Evolutionary conservation across 2,888 invertebrate species (phyloP).

Genomic region (Andrena camellia): DNA sequence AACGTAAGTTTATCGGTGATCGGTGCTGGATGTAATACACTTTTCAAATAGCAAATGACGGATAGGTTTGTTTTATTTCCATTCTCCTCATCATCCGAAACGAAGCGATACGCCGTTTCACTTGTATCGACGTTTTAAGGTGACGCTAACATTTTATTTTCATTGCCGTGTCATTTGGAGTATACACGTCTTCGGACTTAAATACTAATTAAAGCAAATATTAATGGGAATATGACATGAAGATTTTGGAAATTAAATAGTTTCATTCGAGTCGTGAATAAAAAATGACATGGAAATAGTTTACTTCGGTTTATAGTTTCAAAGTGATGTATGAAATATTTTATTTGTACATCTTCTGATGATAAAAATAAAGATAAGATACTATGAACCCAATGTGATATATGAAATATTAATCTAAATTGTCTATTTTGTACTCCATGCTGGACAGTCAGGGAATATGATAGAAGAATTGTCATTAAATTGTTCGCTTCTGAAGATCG

Average conservation of each 20-base stretch:
- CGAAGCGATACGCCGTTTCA: background rate
- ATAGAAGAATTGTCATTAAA: background rate
- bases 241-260: background rate
- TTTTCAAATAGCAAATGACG: slow-evolving; percentile 3
- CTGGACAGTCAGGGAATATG: background rate
- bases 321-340: background rate
- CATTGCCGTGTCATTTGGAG: background rate
- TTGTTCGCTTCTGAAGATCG: background rate
- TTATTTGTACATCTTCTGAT: background rate
- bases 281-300: background rate
- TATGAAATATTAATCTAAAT: background rate
- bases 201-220: background rate
- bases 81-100: background rate
- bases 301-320: background rate
- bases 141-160: background rate
- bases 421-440: background rate
- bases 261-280: background rate
- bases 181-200: background rate
- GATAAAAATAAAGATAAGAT: background rate
- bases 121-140: background rate
- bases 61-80: background rate
- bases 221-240: too few species aligned
- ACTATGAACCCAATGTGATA: background rate
- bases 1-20: slow-evolving; percentile 35
- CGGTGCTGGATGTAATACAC: background rate